Percentiles rank a stretch among this genome's conserved stretches.
phyloP scores from a whole-genome alignment of 2,888 invertebrate species.

The Andrena camellia region DNA sequence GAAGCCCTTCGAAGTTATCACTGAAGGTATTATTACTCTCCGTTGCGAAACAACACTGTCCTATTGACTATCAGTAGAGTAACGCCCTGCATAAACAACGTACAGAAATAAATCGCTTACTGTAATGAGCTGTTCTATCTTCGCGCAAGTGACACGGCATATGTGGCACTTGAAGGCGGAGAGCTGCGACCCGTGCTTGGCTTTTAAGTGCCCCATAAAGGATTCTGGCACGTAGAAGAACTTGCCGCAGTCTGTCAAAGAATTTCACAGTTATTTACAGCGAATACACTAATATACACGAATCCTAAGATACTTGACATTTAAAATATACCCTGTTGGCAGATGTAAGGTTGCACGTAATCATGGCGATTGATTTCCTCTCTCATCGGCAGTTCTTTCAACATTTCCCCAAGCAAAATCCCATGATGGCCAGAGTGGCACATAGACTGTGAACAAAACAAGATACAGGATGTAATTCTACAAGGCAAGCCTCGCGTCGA shows the following conservation, averaged over 20 bases:
- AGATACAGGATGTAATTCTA: neutral
- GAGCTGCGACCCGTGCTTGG: conserved; percentile 71
- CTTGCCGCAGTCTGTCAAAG: conserved; percentile 79
- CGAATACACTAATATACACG: neutral
- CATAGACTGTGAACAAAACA: conserved; percentile 59
- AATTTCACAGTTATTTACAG: neutral
- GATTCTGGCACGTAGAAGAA: conserved; percentile 81
- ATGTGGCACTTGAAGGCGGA: conserved; percentile 84
- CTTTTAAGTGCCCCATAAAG: conserved; percentile 80
- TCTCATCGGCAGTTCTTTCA: conserved; percentile 61
- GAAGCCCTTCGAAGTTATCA: too few relatives aligned
- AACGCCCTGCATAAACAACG: too few relatives aligned
- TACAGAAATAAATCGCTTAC: conserved; percentile 61
- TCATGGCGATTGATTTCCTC: conserved; percentile 76
- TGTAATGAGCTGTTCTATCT: conserved; percentile 74
- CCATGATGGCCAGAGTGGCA: conserved; percentile 65
- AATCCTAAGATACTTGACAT: neutral
- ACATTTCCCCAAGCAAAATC: conserved; percentile 62
- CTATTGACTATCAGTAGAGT: too few relatives aligned
- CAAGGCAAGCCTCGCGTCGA: neutral
- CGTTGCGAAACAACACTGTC: too few relatives aligned
- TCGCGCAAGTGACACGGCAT: conserved; percentile 83
- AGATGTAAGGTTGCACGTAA: conserved; percentile 79
- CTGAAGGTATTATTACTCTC: too few relatives aligned
- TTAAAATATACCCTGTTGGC: conserved; percentile 77